phyloP scores from a whole-genome alignment of 64 coral and sea anemone genomes.

The Catalaphyllia jardinei region DNA sequence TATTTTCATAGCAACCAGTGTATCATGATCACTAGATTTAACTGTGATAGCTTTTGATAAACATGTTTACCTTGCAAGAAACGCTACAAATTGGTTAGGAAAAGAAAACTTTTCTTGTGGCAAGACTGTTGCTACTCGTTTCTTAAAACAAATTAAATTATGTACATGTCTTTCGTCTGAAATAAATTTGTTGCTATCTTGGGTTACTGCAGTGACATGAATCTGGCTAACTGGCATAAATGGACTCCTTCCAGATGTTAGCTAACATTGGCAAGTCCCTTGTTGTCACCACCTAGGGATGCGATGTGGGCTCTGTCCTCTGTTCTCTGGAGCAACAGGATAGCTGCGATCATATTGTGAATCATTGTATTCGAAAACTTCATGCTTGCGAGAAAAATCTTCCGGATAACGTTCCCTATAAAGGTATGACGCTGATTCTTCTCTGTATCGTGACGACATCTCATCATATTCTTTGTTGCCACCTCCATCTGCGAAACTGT shows the following conservation, averaged over 20 bases:
- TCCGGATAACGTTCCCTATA: constrained; percentile 60
- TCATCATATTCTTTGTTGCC: constrained; percentile 42
- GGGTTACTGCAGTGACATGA: background rate
- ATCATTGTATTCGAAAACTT: constrained; percentile 64
- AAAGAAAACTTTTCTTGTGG: background rate
- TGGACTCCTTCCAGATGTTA: background rate
- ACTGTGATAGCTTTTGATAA: background rate
- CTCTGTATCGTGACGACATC: constrained; percentile 19
- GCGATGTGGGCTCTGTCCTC: constrained; percentile 40
- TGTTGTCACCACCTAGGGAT: constrained; percentile 32
- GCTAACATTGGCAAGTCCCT: background rate
- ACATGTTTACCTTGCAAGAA: background rate
- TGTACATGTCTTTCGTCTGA: constrained; percentile 3
- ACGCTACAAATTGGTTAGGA: constrained; percentile 2
- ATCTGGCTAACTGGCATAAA: background rate
- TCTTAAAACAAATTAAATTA: constrained; percentile 46
- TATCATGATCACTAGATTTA: background rate
- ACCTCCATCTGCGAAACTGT: constrained; percentile 45
- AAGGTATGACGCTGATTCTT: constrained; percentile 58
- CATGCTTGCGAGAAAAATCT: constrained; percentile 18
- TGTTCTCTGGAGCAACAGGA: constrained; percentile 23
- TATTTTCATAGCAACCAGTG: background rate
- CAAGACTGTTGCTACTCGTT: background rate
- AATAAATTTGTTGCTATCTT: background rate
- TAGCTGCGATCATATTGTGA: constrained; percentile 20